Evolutionary conservation across 2,113 vertebrate genomes (phyloP).

Genomic region (Eidolon helvum): DNA sequence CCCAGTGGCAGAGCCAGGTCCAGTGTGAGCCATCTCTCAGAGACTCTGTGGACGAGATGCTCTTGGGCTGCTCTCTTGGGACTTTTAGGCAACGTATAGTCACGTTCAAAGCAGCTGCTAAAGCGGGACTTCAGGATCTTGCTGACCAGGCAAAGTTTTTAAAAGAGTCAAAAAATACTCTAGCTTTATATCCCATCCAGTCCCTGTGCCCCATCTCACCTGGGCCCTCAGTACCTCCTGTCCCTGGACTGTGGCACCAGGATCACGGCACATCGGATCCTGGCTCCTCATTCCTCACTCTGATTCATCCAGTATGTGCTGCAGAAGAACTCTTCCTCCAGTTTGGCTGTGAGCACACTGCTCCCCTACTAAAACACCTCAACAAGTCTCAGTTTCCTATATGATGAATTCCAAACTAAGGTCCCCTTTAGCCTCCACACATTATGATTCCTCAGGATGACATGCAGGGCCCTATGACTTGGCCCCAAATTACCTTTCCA

Average conservation of each 20-base stretch:
- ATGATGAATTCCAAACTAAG: not conserved
- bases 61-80: not conserved
- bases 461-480: not conserved
- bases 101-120: not conserved
- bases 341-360: not conserved
- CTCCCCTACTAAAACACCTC: not conserved
- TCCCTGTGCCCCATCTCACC: not conserved
- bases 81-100: not conserved
- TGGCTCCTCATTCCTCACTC: not conserved
- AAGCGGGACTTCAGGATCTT: not conserved
- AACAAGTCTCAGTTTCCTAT: not conserved
- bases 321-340: not conserved
- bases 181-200: not conserved
- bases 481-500: not conserved
- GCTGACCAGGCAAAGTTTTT: not conserved
- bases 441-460: not conserved
- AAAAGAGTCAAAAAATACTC: not conserved
- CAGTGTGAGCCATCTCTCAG: not conserved
- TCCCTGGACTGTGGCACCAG: not conserved
- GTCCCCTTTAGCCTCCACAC: not conserved
- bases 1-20: not conserved
- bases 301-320: not conserved
- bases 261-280: not conserved
- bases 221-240: not conserved
- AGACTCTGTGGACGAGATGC: not conserved